A percentile compares a stretch with the other conserved stretches of the same genome.
These are phyloP conservation scores for Polia nebulosa DNA, from an alignment of 2,888 invertebrate species.

Conservation along the genomic window DNA sequence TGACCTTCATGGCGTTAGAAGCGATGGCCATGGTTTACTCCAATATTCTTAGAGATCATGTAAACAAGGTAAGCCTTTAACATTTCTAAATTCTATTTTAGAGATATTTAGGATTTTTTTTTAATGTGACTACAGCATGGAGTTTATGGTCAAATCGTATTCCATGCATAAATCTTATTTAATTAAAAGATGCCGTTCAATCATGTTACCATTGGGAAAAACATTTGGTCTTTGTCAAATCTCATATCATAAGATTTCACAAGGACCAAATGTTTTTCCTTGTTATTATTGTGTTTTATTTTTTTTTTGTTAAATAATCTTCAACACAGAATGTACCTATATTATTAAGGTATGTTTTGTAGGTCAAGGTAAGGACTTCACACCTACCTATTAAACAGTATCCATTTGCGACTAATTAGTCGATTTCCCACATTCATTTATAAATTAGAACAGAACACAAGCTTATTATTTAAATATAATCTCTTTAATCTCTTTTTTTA, in stretches of 20 bases:
- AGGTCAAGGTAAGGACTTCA: constrained; percentile 11
- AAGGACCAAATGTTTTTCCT: not conserved
- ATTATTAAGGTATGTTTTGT: not conserved
- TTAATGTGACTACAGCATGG: too few species aligned
- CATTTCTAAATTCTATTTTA: not conserved
- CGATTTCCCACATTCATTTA: not conserved
- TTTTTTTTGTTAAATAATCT: not conserved
- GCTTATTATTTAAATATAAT: not conserved
- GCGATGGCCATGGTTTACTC: constrained; percentile 96
- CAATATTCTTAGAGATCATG: constrained; percentile 95
- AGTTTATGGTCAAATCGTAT: too few species aligned
- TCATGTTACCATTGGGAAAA: too few species aligned
- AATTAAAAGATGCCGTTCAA: not conserved
- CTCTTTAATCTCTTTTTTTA: not conserved
- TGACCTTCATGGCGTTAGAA: constrained; percentile 95
- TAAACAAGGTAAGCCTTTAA: constrained; percentile 93
- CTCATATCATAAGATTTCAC: not conserved
- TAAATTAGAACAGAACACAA: not conserved
- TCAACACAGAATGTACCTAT: not conserved
- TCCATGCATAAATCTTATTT: too few species aligned
- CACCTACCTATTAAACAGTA: not conserved
- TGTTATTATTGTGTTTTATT: not conserved
- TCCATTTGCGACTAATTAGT: not conserved
- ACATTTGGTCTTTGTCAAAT: too few species aligned
- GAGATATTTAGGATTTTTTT: too few species aligned